Base-by-base conservation (phyloP, 2,888 invertebrate genomes). In the Stramonita haemastoma region DNA sequence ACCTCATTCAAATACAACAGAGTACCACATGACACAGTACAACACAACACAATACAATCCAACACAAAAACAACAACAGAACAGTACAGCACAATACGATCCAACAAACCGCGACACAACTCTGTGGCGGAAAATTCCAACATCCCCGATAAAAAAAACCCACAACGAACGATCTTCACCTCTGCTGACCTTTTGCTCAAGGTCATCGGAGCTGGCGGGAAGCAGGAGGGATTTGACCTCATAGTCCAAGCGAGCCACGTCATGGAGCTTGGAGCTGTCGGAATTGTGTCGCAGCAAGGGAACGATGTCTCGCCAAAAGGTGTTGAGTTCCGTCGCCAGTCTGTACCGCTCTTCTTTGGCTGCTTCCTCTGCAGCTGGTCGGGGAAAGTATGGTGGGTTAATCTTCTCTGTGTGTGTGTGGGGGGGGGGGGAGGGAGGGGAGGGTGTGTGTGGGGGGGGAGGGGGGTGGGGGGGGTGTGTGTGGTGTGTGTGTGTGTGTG, bases 301-400 rank as follows among this genome's bases (percentile, higher is more conserved):
- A 8, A 94, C 89, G 15, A 95, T 87, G 89, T 96, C 95, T 73
- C 91, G 92, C 96, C 96, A 96, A 91, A 95, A 96, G n/a, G 88
- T 84, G 73, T 93, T 92, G 89, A 95, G 73, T 56, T 95, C 94
- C 34, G 91, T 92, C 86, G 91, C 91, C 79, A 94, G 87, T 26
- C 91, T 91, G 46, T 91, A 90, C 36, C 92, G 93, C 86, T 92
- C 92, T 77, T 92, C 91, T 79, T 91, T 90, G 11, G 91, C 92
- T 79, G 92, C 93, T 84, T 95, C 95, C 87, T 95, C 95, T 32
- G 91, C 88, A 34, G 92, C 94, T 94, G 83, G 19, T 32, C 11
- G 4, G 79, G 79, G 34, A 66, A 22, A 22, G 66, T 83, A 22
- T 6, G 26, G 34, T 79, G 79, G 79, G 36, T 36, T 88, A 19